phyloP scores from a whole-genome alignment of 2,113 vertebrate species.

The Ciconia maguari region DNA sequence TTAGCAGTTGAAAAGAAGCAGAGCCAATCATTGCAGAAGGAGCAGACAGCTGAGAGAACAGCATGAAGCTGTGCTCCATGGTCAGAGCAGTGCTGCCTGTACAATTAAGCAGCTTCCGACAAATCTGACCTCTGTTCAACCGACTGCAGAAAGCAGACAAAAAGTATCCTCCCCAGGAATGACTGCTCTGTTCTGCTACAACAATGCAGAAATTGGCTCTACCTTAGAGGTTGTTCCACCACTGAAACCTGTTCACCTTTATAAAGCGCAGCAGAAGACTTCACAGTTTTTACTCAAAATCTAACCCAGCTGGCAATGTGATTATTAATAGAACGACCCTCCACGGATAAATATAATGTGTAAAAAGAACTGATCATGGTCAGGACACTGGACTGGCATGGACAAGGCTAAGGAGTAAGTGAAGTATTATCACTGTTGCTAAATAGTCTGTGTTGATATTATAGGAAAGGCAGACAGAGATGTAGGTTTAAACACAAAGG shows the following conservation, averaged over 20 bases:
- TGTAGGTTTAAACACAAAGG: neutral
- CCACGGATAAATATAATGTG: neutral
- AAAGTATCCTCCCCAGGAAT: constrained; percentile 46
- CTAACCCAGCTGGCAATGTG: neutral
- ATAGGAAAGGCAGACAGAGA: neutral
- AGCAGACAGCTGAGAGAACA: constrained; percentile 58
- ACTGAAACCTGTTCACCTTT: constrained; percentile 28
- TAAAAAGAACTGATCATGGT: neutral
- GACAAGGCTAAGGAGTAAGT: neutral
- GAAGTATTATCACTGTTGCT: neutral
- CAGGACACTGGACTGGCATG: neutral
- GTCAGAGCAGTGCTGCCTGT: constrained; percentile 41
- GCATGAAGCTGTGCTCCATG: constrained; percentile 40
- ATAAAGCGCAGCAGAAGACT: constrained; percentile 10
- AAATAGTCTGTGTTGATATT: neutral
- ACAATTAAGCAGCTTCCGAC: constrained; percentile 60
- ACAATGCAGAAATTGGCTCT: constrained; percentile 29
- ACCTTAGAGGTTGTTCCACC: constrained; percentile 20
- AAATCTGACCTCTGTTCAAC: constrained; percentile 49
- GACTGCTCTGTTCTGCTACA: constrained; percentile 37
- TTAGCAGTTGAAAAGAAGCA: constrained; percentile 3
- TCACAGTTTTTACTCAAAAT: constrained; percentile 18
- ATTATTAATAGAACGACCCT: constrained; percentile 20
- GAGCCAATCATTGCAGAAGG: constrained; percentile 49
- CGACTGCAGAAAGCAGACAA: constrained; percentile 33